Conservation (phyloP, 2,113 vertebrate species). For the Strix aluco region DNA sequence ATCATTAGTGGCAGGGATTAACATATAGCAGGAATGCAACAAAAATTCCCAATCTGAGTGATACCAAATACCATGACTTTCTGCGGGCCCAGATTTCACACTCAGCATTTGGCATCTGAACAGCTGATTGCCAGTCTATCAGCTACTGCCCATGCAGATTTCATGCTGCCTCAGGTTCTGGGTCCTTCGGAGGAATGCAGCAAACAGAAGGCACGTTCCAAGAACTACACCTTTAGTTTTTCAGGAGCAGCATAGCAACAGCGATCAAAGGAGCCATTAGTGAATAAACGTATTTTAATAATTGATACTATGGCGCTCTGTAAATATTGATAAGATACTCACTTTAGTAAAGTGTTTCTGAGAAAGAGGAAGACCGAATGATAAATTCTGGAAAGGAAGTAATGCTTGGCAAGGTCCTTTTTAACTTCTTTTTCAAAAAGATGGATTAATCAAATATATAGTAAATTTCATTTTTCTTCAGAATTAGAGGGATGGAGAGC, state of each 20-base stretch:
- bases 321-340: not conserved
- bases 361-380: not conserved
- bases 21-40: not conserved
- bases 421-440: not conserved
- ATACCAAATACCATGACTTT: not conserved
- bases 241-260: not conserved
- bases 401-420: not conserved
- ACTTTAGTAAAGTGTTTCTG: not conserved
- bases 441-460: not conserved
- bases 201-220: not conserved
- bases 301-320: not conserved
- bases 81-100: not conserved
- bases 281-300: not conserved
- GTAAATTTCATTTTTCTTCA: not conserved
- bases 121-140: not conserved
- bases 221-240: not conserved
- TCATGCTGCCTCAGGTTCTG: not conserved
- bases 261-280: not conserved
- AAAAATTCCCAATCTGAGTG: not conserved
- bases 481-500: not conserved
- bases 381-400: conserved; percentile 23
- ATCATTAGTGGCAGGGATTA: not conserved
- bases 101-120: not conserved
- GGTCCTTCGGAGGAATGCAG: not conserved
- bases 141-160: not conserved